Base-by-base conservation (phyloP, 2,888 invertebrate species). In the Neria commutata region DNA sequence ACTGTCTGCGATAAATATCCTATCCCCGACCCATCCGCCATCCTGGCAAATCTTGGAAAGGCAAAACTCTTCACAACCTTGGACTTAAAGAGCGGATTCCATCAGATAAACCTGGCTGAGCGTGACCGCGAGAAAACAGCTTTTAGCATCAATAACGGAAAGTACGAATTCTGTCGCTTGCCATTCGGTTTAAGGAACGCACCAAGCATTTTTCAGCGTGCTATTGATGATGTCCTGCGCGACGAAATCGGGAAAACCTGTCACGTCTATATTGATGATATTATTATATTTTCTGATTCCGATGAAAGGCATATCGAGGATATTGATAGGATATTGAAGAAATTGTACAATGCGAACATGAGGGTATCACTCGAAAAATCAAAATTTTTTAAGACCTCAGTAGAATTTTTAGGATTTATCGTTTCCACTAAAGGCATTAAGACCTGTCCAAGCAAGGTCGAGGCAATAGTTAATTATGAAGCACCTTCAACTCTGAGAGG, bases 341-440 rank as follows among this genome's bases (percentile, higher is more conserved):
- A 46, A 14, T 19, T 55, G n/a, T 34, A 16, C 42, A 24, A 54
- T 3, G 46, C 51, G 11, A 54, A 55, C 11, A 62, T 57, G 57
- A 26, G 57, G 2, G 54, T 57, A n/a, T 46, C 54, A 3, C 10
- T 4, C 2, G 60, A 60, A 46, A 60, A 57, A 26, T 57, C 57
- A 1, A 49, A 59, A 19, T 59, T 59, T 48, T 54, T 56, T 6
- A 47, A 29, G 33, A n/a, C 34, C 11, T 34, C 50, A 17, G 59
- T 59, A 14, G 48, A 61, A 26, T 63, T 61, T 40, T 34, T 61
- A 5, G 63, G 56, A 8, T 63, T 61, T 33, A 10, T 63, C 1
- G 48, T 63, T 17, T 63, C 61, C 8, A 21, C 11, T n/a, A 48
- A 53, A 6, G 60, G 49, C 2, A 60, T 64, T 21, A 58, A 37